Base-by-base conservation (phyloP, 2,888 invertebrate species). In the Pyrrhia umbra region DNA sequence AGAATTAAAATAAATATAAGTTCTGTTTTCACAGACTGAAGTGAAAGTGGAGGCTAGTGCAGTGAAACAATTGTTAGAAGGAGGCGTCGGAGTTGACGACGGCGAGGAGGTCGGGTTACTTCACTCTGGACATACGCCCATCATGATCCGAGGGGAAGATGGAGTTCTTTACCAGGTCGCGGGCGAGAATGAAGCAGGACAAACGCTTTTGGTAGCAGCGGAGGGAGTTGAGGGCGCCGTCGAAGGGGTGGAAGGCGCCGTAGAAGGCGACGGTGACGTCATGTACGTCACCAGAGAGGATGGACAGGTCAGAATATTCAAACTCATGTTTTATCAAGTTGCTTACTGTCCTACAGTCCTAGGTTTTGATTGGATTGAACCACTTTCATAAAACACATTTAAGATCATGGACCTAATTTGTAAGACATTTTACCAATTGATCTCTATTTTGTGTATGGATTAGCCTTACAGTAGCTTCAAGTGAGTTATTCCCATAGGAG, bases 141-240 rank as follows among this genome's bases (percentile, higher is more conserved):
- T 98, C 68, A 96, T 97, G 83, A 97, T 98, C 40, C 96, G 97
- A 0, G 97, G 97, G 0, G 98, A 98, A 79, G 98, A 98, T 83
- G 98, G 98, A n/a, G 96, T 97, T 0, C 95, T 97, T 9, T 97
- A 97, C 87, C 97, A 97, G 92, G 97, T 97, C 27, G 96, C 97
- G 0, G 97, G 97, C n/a, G 97, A 97, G 40, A 87, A 87, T 46
- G 86, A 87, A 56, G 86, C 74, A 0, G 86, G 86, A 2, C 86
- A 88, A 68, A 97, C 97, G 0, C 94, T 97, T 67, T 89, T 97
- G 23, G 96, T 97, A 20, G 89, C 90, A 0, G 96, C 97, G 2
- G 96, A 97, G 60, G 97, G 96, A 0, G 97, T 97, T 0, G 97
- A 97, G 76, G 97, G 97, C 2, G 97, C 83, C 4, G 85, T 84